Evolutionary conservation across 1,140 invertebrate species (phyloP), one percentile per base, ranked within the genome.

Genomic region (Leptinotarsa texana): DNA sequence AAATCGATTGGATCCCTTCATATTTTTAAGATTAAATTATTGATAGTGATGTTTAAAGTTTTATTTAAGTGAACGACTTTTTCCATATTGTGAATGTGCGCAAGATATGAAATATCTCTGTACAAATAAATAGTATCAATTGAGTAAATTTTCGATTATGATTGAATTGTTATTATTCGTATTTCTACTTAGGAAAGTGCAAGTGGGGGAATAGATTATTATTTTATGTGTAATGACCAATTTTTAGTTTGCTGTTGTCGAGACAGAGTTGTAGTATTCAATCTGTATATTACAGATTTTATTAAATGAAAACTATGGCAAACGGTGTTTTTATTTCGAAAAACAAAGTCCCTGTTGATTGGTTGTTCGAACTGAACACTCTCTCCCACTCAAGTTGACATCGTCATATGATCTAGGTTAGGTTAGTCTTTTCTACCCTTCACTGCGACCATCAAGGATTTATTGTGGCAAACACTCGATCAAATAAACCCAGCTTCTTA

Each of bases 241-340:
- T 62, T 63, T 73, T 63, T 73, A 33, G 24, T 73, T 72, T 57
- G n/a, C 21, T 72, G 24, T 47, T 47, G 24, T 24, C 18, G 13
- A 15, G 71, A 73, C 71, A 73, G 57, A 27, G 15, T 73, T 61
- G 51, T 62, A 62, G 51, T 42, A 73, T 63, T 72, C 57, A 21
- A 42, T 73, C 71, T 73, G 71, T 73, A 73, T 73, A 73, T 73
- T 73, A 73, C 71, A 73, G 71, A 73, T 73, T 73, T 33, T 73
- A 73, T 73, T 73, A 65, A 73, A 62, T 18, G 48, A 73, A 73
- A 62, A 62, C 4, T 62, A 72, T 69, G 15, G 42, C 24, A 15
- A 17, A 69, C 13, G 33, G 15, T 24, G n/a, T n/a, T 69, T 69
- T 69, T 13, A 69, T 18, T 77, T 13, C 6, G 17, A 62, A 17